phyloP scores from a whole-genome alignment of 1,140 invertebrate genomes.

The Nasonia longicornis region DNA sequence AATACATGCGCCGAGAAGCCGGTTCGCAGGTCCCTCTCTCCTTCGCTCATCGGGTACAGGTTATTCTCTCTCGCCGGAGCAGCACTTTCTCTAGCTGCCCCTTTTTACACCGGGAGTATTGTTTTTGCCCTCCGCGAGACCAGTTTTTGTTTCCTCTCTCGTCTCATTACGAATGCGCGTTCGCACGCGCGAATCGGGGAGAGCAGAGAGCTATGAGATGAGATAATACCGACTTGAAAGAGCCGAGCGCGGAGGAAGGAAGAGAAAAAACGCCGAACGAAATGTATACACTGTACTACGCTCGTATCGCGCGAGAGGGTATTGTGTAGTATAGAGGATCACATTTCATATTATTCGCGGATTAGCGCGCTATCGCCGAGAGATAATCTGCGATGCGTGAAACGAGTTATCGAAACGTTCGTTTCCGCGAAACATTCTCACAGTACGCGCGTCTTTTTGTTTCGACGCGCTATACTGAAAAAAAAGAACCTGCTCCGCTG shows the following conservation, averaged over 20 bases:
- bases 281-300: not conserved
- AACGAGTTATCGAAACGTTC: not conserved
- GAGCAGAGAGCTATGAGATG: not conserved
- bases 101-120: constrained; percentile 42
- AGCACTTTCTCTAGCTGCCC: constrained; percentile 24
- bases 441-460: too few species aligned
- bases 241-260: not conserved
- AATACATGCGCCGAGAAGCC: not conserved
- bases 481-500: not conserved
- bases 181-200: constrained; percentile 4
- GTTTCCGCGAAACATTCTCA: not conserved
- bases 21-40: not conserved
- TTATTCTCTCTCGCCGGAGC: constrained; percentile 23
- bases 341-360: constrained; percentile 32
- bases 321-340: not conserved
- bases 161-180: constrained; percentile 37
- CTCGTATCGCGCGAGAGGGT: not conserved
- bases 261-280: not conserved
- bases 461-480: not conserved
- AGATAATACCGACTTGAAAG: not conserved
- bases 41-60: constrained; percentile 49
- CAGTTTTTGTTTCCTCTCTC: constrained; percentile 53
- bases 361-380: not conserved
- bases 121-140: constrained; percentile 61
- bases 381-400: not conserved